Conservation (phyloP, 2,797 vertebrate species). For the Peromyscus aztecus region DNA sequence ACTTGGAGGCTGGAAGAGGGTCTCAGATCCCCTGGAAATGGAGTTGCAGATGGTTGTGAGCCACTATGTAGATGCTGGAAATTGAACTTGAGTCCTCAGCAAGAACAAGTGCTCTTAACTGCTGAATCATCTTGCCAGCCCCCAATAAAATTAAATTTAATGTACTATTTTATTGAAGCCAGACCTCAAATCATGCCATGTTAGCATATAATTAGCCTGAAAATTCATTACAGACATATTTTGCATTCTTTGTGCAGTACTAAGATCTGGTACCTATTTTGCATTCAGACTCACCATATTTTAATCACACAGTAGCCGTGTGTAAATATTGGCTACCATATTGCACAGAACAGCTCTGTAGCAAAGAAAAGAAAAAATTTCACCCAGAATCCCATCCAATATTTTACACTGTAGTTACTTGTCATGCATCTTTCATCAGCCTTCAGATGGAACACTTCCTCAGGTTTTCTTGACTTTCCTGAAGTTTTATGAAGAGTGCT, state of each 20-base stretch:
- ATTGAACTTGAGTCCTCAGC: not conserved
- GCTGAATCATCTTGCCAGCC: not conserved
- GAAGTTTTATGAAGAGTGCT: not conserved
- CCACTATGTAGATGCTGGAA: not conserved
- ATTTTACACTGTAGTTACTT: not conserved
- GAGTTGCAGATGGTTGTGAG: not conserved
- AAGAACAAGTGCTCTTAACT: not conserved
- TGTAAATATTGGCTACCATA: not conserved
- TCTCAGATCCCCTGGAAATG: not conserved
- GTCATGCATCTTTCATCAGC: not conserved
- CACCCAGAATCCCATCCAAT: not conserved
- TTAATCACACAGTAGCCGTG: not conserved
- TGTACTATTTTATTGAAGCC: slow-evolving; percentile 28
- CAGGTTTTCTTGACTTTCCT: not conserved
- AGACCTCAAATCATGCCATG: slow-evolving; percentile 27
- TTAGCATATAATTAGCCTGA: slow-evolving; percentile 2
- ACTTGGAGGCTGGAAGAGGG: not conserved
- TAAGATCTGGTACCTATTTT: slow-evolving; percentile 1
- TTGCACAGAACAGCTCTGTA: not conserved
- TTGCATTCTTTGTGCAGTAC: not conserved
- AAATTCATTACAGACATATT: slow-evolving; percentile 20
- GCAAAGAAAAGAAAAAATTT: slow-evolving; percentile 40
- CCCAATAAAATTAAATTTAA: slow-evolving; percentile 17
- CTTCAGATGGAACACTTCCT: slow-evolving; percentile 2
- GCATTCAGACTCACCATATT: not conserved